These are phyloP conservation scores for Lithophane leautieri DNA, from an alignment of 2,888 invertebrate species.

Conservation along the genomic window DNA sequence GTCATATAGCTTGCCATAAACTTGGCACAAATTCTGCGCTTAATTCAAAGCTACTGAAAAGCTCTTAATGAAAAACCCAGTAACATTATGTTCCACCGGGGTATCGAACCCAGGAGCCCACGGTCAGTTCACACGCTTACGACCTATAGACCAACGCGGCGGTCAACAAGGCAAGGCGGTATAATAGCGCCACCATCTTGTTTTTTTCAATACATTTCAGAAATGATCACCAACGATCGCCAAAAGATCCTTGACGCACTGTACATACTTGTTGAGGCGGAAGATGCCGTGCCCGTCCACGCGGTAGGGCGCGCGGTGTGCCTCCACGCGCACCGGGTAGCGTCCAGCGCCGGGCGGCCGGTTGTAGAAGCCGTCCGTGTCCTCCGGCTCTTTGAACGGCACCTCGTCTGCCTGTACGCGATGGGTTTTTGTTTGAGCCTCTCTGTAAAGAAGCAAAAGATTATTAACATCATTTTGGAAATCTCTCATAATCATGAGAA, in stretches of 20 bases:
- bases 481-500: background rate
- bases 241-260: background rate
- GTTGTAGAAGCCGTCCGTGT: conserved; percentile 85
- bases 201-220: background rate
- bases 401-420: conserved; percentile 74
- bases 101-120: background rate
- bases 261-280: conserved; percentile 57
- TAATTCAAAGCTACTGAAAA: too few species aligned
- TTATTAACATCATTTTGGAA: background rate
- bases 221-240: background rate
- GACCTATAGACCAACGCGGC: background rate
- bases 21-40: background rate
- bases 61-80: too few species aligned
- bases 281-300: conserved; percentile 61
- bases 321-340: conserved; percentile 77
- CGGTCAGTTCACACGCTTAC: background rate
- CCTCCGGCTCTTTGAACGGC: conserved; percentile 75
- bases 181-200: background rate
- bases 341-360: conserved; percentile 76
- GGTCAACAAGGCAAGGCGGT: background rate
- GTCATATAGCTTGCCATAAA: background rate
- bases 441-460: conserved; percentile 24
- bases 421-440: conserved; percentile 33
- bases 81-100: too few species aligned
- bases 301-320: conserved; percentile 61